Base-by-base conservation (phyloP, 2,888 invertebrate genomes). In the Cantharis lateralis region DNA sequence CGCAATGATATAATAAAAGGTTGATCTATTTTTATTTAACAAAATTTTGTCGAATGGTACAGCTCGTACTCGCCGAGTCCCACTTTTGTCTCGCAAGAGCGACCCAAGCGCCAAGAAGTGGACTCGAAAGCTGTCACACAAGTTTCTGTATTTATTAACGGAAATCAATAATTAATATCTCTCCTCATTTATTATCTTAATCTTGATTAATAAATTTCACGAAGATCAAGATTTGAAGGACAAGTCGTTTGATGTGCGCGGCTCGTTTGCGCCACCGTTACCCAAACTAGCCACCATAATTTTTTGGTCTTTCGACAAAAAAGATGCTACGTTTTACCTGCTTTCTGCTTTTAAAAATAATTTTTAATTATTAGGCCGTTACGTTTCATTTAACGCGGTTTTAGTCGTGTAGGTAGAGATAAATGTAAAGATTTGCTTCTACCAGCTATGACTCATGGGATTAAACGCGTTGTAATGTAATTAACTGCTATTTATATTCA, bases 381-480 rank as follows among this genome's bases (percentile, higher is more conserved):
- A 20, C 20, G 71, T 71, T 71, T 71, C 28, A 28, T 71, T 63
- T 71, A 64, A 28, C 63, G 63, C 28, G 18, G 72, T 18, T 71
- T 66, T n/a, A 15, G 61, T 24, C 11, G 74, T 26, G 15, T 62
- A 72, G 28, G 68, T 72, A 74, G 72, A 79, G 68, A 73, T 75
- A 73, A 76, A 79, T 76, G 80, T 79, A 80, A 80, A 66, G 81
- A 79, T 75, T 78, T 77, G 75, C 79, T 77, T 80, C 74, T 74
- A 75, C 78, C 75, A 76, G 71, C 79, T 79, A 79, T 85, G 84
- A 84, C 83, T 84, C 83, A 84, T 83, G 80, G 84, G 82, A 83
- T 84, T 84, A 83, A 83, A 83, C 83, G 80, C 79, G 82, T 82
- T 80, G 75, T 83, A 82, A 81, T 82, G 79, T 81, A 82, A 81